These are phyloP conservation scores for Patella caerulea DNA, from an alignment of 2,888 invertebrate genomes.

Conservation along the genomic window DNA sequence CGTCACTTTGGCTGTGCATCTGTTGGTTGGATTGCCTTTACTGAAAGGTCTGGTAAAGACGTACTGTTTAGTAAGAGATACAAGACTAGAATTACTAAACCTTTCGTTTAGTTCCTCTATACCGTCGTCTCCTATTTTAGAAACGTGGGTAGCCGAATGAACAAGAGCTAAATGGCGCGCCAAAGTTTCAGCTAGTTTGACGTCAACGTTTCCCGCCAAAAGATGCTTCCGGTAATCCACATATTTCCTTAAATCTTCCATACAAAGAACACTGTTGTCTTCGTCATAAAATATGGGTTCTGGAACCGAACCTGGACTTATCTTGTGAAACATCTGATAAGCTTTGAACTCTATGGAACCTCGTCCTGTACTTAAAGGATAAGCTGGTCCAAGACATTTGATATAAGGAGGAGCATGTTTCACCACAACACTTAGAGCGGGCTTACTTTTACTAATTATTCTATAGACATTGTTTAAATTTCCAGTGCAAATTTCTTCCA, in stretches of 20 bases:
- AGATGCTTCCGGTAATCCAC: slow-evolving; percentile 37
- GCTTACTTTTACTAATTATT: slow-evolving; percentile 24
- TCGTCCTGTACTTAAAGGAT: slow-evolving; percentile 44
- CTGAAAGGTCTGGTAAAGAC: slow-evolving; percentile 50
- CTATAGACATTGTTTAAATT: slow-evolving; percentile 51
- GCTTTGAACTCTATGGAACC: slow-evolving; percentile 47
- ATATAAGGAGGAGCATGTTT: slow-evolving; percentile 55
- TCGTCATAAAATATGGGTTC: slow-evolving; percentile 38
- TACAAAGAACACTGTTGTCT: slow-evolving; percentile 38
- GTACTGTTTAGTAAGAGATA: slow-evolving; percentile 44
- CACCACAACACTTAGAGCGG: slow-evolving; percentile 39
- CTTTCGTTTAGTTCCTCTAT: slow-evolving; percentile 35
- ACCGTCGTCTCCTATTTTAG: slow-evolving; percentile 36
- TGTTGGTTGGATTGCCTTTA: slow-evolving; percentile 44
- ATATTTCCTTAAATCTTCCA: slow-evolving; percentile 50
- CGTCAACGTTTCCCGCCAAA: slow-evolving; percentile 40
- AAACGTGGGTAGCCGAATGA: slow-evolving; percentile 45
- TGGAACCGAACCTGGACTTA: slow-evolving; percentile 48
- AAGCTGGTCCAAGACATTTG: slow-evolving; percentile 53
- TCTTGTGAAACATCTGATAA: slow-evolving; percentile 37
- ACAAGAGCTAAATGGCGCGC: slow-evolving; percentile 44
- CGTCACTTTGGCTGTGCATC: slow-evolving; percentile 42
- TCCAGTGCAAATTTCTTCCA: slow-evolving; percentile 49
- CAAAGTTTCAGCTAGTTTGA: slow-evolving; percentile 35
- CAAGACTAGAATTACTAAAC: slow-evolving; percentile 48